phyloP scores from a whole-genome alignment of 1,140 invertebrate genomes.

The Drosophila arizonae region DNA sequence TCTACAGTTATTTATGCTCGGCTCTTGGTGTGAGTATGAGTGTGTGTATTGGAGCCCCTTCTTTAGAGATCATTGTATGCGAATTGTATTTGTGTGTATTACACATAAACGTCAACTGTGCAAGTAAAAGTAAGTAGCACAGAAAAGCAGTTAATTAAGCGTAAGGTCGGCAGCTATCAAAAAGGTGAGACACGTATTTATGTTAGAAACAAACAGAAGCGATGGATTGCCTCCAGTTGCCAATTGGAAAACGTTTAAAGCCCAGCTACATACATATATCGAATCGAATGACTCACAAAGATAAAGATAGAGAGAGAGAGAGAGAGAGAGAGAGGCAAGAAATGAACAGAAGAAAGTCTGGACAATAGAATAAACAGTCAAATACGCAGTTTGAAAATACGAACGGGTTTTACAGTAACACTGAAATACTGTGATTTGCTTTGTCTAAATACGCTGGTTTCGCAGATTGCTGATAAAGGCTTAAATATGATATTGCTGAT shows the following conservation, averaged over 20 bases:
- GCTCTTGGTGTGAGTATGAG: not conserved
- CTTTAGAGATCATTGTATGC: conserved; percentile 3
- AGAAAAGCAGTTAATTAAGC: conserved; percentile 18
- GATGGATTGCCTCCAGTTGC: conserved; percentile 8
- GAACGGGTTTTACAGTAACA: conserved; percentile 13
- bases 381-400: not conserved
- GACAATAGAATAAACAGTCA: too few relatives aligned
- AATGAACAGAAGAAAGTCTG: too few relatives aligned
- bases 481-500: conserved; percentile 14
- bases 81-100: not conserved
- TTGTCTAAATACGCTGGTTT: not conserved
- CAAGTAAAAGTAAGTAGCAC: conserved; percentile 17
- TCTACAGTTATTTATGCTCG: conserved; percentile 20
- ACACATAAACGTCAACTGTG: not conserved
- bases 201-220: conserved; percentile 2
- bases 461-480: conserved; percentile 8
- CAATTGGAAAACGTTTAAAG: conserved; percentile 22
- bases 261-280: conserved; percentile 25
- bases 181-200: conserved; percentile 8
- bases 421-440: not conserved
- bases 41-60: not conserved
- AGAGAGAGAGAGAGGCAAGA: not conserved
- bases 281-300: conserved; percentile 23
- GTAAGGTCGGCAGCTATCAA: conserved; percentile 18
- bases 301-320: conserved; percentile 4